phyloP scores from a whole-genome alignment of 2,888 invertebrate genomes.

The Pandemis corylana region DNA sequence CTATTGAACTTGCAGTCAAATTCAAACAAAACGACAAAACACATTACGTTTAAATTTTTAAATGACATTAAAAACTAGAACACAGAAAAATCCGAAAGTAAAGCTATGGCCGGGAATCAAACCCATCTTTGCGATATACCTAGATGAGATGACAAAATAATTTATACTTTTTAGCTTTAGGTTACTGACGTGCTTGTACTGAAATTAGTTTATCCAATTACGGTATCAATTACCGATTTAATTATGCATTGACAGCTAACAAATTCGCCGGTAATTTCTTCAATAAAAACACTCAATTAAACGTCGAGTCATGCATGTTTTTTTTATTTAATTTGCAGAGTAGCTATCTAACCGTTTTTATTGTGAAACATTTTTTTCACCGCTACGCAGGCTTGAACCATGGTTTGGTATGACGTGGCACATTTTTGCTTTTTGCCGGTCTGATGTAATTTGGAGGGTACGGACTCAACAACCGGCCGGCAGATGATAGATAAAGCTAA shows the following conservation, averaged over 20 bases:
- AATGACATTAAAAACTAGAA: too few relatives aligned
- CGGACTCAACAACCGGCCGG: conserved; percentile 50
- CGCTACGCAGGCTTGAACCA: conserved; percentile 37
- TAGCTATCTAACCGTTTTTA: conserved; percentile 29
- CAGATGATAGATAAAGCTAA: conserved; percentile 63
- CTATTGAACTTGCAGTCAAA: too few relatives aligned
- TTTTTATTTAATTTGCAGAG: conserved; percentile 39
- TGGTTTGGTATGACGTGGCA: conserved; percentile 50
- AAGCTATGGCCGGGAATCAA: too few relatives aligned
- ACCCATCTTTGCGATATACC: background rate
- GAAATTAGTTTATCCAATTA: conserved; percentile 3
- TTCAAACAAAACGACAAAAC: too few relatives aligned
- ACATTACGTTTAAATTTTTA: too few relatives aligned
- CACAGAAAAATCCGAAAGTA: too few relatives aligned
- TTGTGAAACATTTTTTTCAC: conserved; percentile 27
- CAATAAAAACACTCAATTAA: conserved; percentile 11
- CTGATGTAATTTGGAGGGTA: conserved; percentile 59
- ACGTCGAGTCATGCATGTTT: conserved; percentile 35
- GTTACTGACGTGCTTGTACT: background rate
- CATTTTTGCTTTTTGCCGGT: conserved; percentile 51
- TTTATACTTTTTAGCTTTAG: background rate
- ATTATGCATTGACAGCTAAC: conserved; percentile 19
- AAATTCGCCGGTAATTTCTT: conserved; percentile 21
- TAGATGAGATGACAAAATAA: background rate
- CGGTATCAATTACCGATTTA: conserved; percentile 7